Evolutionary conservation across 1,140 invertebrate species (phyloP).

Genomic region (Drosophila arizonae): DNA sequence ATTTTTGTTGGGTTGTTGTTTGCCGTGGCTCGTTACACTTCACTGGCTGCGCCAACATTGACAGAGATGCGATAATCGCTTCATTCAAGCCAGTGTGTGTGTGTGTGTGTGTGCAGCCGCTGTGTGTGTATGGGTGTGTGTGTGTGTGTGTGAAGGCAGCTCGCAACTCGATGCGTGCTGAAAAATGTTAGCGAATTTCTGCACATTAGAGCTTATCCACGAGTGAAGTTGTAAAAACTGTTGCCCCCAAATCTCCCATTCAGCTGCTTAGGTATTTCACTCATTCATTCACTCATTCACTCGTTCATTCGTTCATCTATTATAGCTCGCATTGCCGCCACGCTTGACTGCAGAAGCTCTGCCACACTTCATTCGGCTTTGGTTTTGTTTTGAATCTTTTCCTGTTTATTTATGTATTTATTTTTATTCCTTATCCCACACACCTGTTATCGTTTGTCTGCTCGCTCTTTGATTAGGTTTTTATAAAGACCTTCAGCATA

Average conservation of each 20-base stretch:
- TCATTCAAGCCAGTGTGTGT: slow-evolving; percentile 32
- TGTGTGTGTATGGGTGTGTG: slow-evolving; percentile 8
- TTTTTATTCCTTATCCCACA: background rate
- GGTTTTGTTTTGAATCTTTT: background rate
- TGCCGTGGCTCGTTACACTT: slow-evolving; percentile 42
- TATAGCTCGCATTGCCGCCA: background rate
- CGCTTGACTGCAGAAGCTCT: background rate
- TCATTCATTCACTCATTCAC: slow-evolving; percentile 1
- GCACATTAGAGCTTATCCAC: slow-evolving; percentile 33
- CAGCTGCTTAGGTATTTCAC: slow-evolving; percentile 19
- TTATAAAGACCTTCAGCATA: background rate
- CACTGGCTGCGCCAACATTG: slow-evolving; percentile 49
- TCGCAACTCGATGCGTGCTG: background rate
- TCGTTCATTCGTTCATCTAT: slow-evolving; percentile 12
- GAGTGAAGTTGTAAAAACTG: background rate
- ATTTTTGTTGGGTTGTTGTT: slow-evolving; percentile 44
- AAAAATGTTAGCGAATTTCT: background rate
- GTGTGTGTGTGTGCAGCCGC: slow-evolving; percentile 13
- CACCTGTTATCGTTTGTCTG: background rate
- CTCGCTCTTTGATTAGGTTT: background rate
- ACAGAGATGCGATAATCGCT: slow-evolving; percentile 55
- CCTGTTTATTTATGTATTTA: background rate
- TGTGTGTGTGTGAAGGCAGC: background rate
- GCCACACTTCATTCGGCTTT: background rate
- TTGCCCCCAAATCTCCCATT: background rate